Evolutionary conservation across 1,140 invertebrate species (phyloP).

Genomic region (Catajapyx aquilonaris): DNA sequence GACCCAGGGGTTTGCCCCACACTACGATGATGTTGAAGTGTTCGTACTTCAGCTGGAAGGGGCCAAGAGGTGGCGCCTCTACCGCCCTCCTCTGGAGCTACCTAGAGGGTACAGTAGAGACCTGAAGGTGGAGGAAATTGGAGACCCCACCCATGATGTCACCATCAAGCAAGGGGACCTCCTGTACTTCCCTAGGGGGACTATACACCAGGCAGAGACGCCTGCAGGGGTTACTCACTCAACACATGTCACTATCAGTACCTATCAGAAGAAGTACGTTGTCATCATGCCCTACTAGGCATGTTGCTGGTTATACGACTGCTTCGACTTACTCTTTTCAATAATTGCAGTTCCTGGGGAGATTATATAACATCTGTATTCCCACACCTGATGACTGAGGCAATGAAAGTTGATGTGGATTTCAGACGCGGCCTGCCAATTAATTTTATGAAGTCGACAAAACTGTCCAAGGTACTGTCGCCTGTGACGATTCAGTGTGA

Average conservation of each 20-base stretch:
- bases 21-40: slow-evolving; percentile 43
- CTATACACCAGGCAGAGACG: slow-evolving; percentile 28
- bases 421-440: slow-evolving; percentile 25
- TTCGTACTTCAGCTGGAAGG: slow-evolving; percentile 40
- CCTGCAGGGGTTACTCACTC: slow-evolving; percentile 24
- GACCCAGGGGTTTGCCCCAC: slow-evolving; percentile 35
- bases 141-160: slow-evolving; percentile 26
- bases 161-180: slow-evolving; percentile 31
- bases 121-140: slow-evolving; percentile 23
- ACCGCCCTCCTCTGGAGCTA: slow-evolving; percentile 17
- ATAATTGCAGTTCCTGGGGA: slow-evolving; percentile 5
- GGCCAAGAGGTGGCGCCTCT: slow-evolving; percentile 34
- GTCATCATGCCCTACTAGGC: slow-evolving; percentile 1
- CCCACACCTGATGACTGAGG: slow-evolving; percentile 16
- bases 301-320: slow-evolving; percentile 2
- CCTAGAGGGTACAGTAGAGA: slow-evolving; percentile 24
- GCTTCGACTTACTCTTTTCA: not conserved
- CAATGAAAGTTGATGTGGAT: slow-evolving; percentile 24
- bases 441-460: slow-evolving; percentile 5
- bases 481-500: not conserved
- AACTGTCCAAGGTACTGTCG: slow-evolving; percentile 6
- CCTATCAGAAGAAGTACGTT: slow-evolving; percentile 20
- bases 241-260: slow-evolving; percentile 32
- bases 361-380: slow-evolving; percentile 23
- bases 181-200: slow-evolving; percentile 33